Evolutionary conservation across 2,113 vertebrate genomes (phyloP).

Genomic region (Probosciger aterrimus): DNA sequence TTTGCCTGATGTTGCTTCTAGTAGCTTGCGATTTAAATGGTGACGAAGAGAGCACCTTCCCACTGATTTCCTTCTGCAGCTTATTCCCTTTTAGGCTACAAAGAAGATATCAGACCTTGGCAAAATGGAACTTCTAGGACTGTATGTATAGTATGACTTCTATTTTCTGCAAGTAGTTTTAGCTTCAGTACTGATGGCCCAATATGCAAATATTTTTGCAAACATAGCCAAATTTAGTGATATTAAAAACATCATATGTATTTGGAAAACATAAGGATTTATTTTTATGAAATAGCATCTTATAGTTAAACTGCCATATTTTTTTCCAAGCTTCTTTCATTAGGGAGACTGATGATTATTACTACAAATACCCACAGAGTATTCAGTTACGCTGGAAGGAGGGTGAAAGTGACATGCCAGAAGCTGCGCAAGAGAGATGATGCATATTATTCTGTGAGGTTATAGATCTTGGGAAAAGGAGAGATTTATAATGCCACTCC

Average conservation of each 20-base stretch:
- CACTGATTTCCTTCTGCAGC: background rate
- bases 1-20: background rate
- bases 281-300: background rate
- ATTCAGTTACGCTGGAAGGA: constrained; percentile 13
- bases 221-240: background rate
- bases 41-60: background rate
- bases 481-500: constrained; percentile 12
- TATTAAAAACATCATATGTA: background rate
- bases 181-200: background rate
- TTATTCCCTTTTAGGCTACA: background rate
- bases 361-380: background rate
- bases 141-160: background rate
- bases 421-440: constrained; percentile 5
- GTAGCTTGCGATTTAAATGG: background rate
- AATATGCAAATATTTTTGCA: background rate
- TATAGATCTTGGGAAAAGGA: constrained; percentile 37
- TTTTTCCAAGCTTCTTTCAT: constrained; percentile 34
- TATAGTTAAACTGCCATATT: constrained; percentile 14
- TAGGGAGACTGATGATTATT: constrained; percentile 28
- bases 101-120: background rate
- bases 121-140: background rate
- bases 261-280: background rate
- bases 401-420: background rate
- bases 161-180: background rate
- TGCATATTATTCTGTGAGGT: background rate